These are phyloP conservation scores for Drosophila burlai DNA, from an alignment of 1,140 invertebrate genomes.

Conservation along the genomic window DNA sequence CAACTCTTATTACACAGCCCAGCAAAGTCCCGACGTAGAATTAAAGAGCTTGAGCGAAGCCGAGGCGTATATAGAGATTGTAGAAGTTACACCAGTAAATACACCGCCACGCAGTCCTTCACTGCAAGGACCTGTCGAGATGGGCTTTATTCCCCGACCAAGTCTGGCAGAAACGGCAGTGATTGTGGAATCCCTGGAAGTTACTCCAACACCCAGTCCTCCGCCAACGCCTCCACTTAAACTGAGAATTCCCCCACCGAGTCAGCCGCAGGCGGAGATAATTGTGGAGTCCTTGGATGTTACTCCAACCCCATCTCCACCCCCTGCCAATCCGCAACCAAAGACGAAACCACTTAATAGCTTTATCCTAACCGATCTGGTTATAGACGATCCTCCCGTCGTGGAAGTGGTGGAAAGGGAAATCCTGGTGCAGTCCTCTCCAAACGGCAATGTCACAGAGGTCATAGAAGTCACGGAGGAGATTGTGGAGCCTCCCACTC, in stretches of 20 bases:
- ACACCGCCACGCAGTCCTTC: conserved; percentile 16
- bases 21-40: conserved; percentile 29
- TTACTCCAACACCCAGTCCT: conserved; percentile 27
- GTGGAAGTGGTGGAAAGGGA: conserved; percentile 40
- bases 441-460: conserved; percentile 21
- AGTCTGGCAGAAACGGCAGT: conserved; percentile 34
- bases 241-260: conserved; percentile 13
- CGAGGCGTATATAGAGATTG: conserved; percentile 35
- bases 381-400: conserved; percentile 21
- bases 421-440: conserved; percentile 12
- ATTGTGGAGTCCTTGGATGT: conserved; percentile 37
- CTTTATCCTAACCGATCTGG: conserved; percentile 33
- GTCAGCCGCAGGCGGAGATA: neutral
- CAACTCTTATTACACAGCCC: conserved; percentile 28
- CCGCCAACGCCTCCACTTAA: conserved; percentile 26
- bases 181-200: conserved; percentile 33
- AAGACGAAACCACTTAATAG: conserved; percentile 16
- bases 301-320: neutral
- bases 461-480: conserved; percentile 25
- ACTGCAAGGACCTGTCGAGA: neutral
- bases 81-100: conserved; percentile 24
- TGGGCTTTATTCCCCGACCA: conserved; percentile 13
- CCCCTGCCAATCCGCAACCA: neutral
- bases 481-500: conserved; percentile 13
- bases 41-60: conserved; percentile 15